Percentiles rank a stretch among this genome's conserved stretches.
phyloP scores from a whole-genome alignment of 1,140 invertebrate species.

The Acromyrmex echinatior region DNA sequence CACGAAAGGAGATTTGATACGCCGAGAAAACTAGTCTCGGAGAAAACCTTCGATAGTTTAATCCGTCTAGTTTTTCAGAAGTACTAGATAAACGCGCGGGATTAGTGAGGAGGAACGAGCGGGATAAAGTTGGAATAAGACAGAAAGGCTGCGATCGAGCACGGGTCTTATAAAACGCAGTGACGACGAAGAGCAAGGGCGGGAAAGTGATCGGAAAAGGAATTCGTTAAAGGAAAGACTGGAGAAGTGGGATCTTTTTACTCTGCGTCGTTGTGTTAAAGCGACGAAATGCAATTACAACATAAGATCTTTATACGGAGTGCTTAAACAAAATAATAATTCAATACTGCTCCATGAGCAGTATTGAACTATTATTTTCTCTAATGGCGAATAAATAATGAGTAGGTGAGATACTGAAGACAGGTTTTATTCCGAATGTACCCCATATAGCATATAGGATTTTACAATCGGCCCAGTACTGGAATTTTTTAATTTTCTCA shows the following conservation, averaged over 20 bases:
- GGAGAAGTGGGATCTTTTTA: conserved; percentile 72
- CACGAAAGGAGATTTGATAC: conserved; percentile 33
- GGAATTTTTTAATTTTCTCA: too few species aligned
- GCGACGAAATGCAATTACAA: conserved; percentile 73
- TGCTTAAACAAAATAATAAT: neutral
- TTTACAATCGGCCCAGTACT: too few species aligned
- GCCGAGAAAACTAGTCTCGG: conserved; percentile 61
- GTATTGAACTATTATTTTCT: conserved; percentile 50
- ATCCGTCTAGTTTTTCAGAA: conserved; percentile 69
- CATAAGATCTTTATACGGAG: conserved; percentile 23
- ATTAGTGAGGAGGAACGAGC: conserved; percentile 57
- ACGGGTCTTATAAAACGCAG: conserved; percentile 58
- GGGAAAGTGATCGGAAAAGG: conserved; percentile 72
- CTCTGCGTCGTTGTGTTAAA: conserved; percentile 69
- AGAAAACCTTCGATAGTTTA: conserved; percentile 73
- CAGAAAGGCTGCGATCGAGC: conserved; percentile 58
- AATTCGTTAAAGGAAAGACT: conserved; percentile 75
- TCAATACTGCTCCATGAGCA: neutral
- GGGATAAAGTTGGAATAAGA: conserved; percentile 44
- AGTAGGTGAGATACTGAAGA: neutral
- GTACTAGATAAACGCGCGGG: conserved; percentile 42
- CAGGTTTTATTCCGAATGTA: neutral
- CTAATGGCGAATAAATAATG: neutral
- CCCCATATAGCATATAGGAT: too few species aligned
- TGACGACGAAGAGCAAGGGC: conserved; percentile 41